These are phyloP conservation scores for Rhagologus leucostigma DNA, from an alignment of 2,113 vertebrate species.

Conservation along the genomic window DNA sequence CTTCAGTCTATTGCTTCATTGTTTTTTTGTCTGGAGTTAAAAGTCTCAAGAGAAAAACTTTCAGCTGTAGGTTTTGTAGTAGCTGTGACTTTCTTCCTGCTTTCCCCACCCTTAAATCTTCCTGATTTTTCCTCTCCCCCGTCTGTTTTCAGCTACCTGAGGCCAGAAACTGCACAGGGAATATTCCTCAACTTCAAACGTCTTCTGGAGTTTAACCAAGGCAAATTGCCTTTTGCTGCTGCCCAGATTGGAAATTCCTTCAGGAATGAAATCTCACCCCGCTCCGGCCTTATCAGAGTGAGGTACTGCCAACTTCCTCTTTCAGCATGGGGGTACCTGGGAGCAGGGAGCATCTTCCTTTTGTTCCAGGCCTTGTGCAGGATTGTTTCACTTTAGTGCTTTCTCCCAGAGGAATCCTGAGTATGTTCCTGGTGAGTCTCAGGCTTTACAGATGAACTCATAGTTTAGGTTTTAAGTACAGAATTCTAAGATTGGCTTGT, in stretches of 20 bases:
- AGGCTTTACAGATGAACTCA: background rate
- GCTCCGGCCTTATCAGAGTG: slow-evolving; percentile 95
- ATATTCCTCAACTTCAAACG: slow-evolving; percentile 99
- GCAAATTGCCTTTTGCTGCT: slow-evolving; percentile 94
- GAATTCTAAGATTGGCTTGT: background rate
- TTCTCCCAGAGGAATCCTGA: background rate
- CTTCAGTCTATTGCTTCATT: background rate
- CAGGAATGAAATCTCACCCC: slow-evolving; percentile 97
- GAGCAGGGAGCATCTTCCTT: background rate
- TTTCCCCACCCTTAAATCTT: background rate
- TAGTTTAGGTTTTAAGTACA: background rate
- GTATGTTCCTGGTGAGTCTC: background rate
- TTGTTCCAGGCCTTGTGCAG: background rate
- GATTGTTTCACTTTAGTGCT: background rate
- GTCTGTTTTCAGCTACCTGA: slow-evolving; percentile 83
- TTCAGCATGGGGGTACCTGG: background rate
- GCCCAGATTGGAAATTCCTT: slow-evolving; percentile 99
- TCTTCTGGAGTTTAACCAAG: slow-evolving; percentile 97
- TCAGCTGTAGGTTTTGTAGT: background rate
- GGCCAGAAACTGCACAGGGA: slow-evolving; percentile 98
- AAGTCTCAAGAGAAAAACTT: background rate
- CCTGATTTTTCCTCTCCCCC: background rate
- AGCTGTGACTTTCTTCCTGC: background rate
- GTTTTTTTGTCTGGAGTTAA: background rate
- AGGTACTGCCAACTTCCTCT: slow-evolving; percentile 71